Evolutionary conservation across 30 jellyfish, hydroid and myxozoan genomes (phyloP), one percentile per base, ranked within the genome.

Genomic region (Calvadosia cruxmelitensis): DNA sequence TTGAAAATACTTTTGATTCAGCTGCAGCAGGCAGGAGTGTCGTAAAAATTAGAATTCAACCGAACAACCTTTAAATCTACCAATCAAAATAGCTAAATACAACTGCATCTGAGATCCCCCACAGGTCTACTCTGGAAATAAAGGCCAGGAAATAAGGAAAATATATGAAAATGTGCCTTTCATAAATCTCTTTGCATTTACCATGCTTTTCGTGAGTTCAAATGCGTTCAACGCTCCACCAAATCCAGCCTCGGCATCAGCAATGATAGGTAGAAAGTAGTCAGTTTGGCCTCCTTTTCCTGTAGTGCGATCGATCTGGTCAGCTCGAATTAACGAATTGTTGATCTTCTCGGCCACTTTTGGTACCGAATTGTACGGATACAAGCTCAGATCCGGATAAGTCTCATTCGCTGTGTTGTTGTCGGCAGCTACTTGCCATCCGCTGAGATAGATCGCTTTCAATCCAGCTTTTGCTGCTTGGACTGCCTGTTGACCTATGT

Each of bases 361-460:
- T 27, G 97, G 97, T 13, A 79, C 85, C 1, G 97, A 80, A 63
- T 87, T 93, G 1, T 84, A 93, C 1, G 97, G 97, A 65, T 87
- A 87, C 50, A 87, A 70, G 50, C 87, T 67, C 51, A 77, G 94
- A 75, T 87, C 97, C 1, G 97, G 97, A 66, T 51, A 87, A 23
- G 94, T 80, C 63, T 80, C 86, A 13, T 32, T 53, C 20, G 97
- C 88, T 13, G 84, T 64, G 84, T 87, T 87, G 52, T 36, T 69
- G 63, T 87, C 97, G 0, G 92, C 97, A 25, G 97, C 97, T 23
- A 87, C 97, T 72, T 87, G 97, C 97, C 97, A 87, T 2, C 97
- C 97, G 57, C 94, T 80, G 81, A 92, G 68, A 77, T 87, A 87
- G 50, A 87, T 87, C 16, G 94, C 94, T 48, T 52, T 33, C 20